Conservation (phyloP, 2,888 invertebrate species). For the Andrena dorsata region DNA sequence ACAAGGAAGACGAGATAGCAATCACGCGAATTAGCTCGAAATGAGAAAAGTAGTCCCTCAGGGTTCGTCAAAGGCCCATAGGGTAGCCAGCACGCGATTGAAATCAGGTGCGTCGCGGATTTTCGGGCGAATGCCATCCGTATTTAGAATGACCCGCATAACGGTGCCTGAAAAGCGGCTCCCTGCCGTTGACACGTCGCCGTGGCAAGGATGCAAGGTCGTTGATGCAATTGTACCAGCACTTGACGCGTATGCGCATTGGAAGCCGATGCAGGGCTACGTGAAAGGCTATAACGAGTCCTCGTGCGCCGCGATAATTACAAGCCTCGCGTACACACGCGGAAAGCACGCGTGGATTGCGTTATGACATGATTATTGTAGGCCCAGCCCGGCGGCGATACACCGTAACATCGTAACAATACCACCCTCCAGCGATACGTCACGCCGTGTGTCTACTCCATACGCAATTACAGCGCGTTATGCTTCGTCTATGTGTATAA, state of each 20-base stretch:
- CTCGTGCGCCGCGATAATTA: conserved; percentile 71
- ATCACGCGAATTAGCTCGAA: not conserved
- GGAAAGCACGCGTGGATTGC: conserved; percentile 77
- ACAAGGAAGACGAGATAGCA: too few relatives aligned
- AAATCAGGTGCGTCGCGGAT: not conserved
- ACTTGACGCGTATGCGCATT: conserved; percentile 60
- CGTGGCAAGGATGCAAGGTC: conserved; percentile 59
- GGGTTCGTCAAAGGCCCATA: not conserved
- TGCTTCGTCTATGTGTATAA: conserved; percentile 53
- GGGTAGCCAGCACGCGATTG: not conserved
- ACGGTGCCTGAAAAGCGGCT: conserved; percentile 33
- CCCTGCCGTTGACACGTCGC: conserved; percentile 60
- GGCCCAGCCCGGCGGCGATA: conserved; percentile 60
- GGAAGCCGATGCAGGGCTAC: conserved; percentile 67
- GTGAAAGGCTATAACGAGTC: conserved; percentile 74
- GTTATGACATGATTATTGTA: conserved; percentile 78
- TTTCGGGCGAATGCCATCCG: not conserved
- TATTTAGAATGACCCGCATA: conserved; percentile 42
- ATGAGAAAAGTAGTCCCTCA: not conserved
- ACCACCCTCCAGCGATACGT: conserved; percentile 80
- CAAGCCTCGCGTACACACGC: conserved; percentile 65
- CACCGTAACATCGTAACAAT: conserved; percentile 76
- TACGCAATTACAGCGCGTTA: conserved; percentile 72
- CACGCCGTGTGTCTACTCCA: conserved; percentile 81
- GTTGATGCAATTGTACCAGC: conserved; percentile 65